Evolutionary conservation across 2,888 invertebrate species (phyloP).

Genomic region (Pyralis farinalis): DNA sequence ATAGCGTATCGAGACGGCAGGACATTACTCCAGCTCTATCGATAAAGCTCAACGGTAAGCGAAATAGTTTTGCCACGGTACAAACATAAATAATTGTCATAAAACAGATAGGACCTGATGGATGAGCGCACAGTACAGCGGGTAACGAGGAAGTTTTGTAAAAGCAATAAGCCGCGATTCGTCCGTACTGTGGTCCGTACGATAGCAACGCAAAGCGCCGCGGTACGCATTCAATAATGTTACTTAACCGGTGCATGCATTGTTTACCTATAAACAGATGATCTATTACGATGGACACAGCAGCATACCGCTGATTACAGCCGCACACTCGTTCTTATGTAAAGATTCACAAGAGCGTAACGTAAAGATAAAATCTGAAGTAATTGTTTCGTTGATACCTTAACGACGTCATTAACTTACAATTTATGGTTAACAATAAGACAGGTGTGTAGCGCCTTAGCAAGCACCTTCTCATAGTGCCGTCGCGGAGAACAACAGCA

Average conservation of each 20-base stretch:
- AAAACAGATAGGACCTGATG: slow-evolving; percentile 73
- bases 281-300: slow-evolving; percentile 29
- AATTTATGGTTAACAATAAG: slow-evolving; percentile 46
- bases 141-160: slow-evolving; percentile 61
- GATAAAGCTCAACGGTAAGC: slow-evolving; percentile 79
- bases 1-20: slow-evolving; percentile 71
- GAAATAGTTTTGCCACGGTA: slow-evolving; percentile 74
- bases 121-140: slow-evolving; percentile 48
- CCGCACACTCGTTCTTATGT: slow-evolving; percentile 17
- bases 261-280: slow-evolving; percentile 37
- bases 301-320: slow-evolving; percentile 37
- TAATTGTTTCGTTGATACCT: slow-evolving; percentile 44
- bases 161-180: slow-evolving; percentile 28
- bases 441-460: slow-evolving; percentile 34
- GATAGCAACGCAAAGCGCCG: slow-evolving; percentile 3
- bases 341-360: slow-evolving; percentile 39
- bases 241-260: slow-evolving; percentile 36
- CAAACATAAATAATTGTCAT: slow-evolving; percentile 80
- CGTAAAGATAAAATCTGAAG: slow-evolving; percentile 44
- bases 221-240: slow-evolving; percentile 25
- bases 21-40: slow-evolving; percentile 78
- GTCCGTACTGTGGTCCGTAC: slow-evolving; percentile 20
- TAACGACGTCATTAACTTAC: slow-evolving; percentile 44
- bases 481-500: slow-evolving; percentile 33
- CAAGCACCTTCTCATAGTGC: slow-evolving; percentile 29